A percentile compares a stretch with the other conserved stretches of the same genome.
These are phyloP conservation scores for Dryobates pubescens DNA, from an alignment of 2,797 vertebrate species.

Conservation along the genomic window DNA sequence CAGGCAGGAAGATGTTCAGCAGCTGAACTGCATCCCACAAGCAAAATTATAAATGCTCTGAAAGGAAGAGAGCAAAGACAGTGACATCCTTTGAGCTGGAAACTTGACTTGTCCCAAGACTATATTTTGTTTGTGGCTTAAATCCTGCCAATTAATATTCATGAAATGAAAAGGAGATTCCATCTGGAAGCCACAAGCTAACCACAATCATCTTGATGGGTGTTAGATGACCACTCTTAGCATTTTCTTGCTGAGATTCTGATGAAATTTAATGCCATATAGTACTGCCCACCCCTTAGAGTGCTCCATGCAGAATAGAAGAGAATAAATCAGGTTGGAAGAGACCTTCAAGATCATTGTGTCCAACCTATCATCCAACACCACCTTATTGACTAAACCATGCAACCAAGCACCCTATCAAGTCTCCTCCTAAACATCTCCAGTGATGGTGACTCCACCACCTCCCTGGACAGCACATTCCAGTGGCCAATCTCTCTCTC, in stretches of 20 bases:
- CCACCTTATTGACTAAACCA: no score
- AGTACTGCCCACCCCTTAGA: not conserved
- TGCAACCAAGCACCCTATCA: no score
- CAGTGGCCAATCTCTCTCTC: no score
- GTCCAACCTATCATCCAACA: no score
- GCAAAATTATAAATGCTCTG: not conserved
- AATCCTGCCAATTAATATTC: not conserved
- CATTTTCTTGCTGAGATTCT: not conserved
- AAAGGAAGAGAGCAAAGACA: not conserved
- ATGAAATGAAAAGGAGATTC: not conserved
- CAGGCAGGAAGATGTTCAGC: not conserved
- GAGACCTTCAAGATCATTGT: no score
- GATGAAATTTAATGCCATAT: not conserved
- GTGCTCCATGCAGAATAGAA: not conserved
- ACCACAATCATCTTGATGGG: not conserved
- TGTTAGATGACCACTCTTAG: not conserved
- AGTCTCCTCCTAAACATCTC: no score
- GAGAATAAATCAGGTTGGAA: no score
- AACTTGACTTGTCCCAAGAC: not conserved
- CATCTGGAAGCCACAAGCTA: not conserved
- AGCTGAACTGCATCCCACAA: not conserved
- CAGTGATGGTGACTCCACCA: no score
- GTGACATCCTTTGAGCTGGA: not conserved
- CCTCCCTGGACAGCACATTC: no score
- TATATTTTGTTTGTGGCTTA: not conserved